Percentiles rank a stretch among this genome's conserved stretches.
Conservation (phyloP, 2,797 vertebrate species). For the Epinephelus awoara region DNA sequence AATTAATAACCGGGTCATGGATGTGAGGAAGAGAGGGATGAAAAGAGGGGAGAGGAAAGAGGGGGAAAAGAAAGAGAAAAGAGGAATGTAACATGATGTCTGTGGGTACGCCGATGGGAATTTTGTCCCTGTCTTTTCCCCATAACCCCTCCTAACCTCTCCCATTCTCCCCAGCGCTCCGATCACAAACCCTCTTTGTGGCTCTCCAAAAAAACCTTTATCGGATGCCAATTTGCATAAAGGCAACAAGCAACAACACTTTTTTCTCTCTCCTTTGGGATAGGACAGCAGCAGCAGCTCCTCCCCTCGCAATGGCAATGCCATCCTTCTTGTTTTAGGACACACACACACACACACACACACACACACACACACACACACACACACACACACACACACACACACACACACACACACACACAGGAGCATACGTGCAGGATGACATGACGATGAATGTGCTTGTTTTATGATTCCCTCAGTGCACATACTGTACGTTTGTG, state of each 20-base stretch:
- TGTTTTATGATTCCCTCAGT: slow-evolving; percentile 68
- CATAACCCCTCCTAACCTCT: slow-evolving; percentile 86
- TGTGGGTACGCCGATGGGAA: slow-evolving; percentile 81
- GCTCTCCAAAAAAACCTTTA: slow-evolving; percentile 75
- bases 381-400: slow-evolving; percentile 36
- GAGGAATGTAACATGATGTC: slow-evolving; percentile 77
- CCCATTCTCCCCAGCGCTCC: slow-evolving; percentile 72
- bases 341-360: slow-evolving; percentile 38
- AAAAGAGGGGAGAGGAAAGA: slow-evolving; percentile 58
- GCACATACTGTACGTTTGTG: slow-evolving; percentile 57
- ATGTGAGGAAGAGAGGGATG: slow-evolving; percentile 68
- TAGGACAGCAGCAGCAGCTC: slow-evolving; percentile 68
- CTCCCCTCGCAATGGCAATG: slow-evolving; percentile 64
- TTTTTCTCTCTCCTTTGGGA: slow-evolving; percentile 67
- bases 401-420: slow-evolving; percentile 31
- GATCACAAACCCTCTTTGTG: slow-evolving; percentile 86
- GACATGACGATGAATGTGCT: slow-evolving; percentile 65
- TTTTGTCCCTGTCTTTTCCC: slow-evolving; percentile 82
- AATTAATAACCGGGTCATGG: slow-evolving; percentile 80
- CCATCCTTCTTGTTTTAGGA: slow-evolving; percentile 69
- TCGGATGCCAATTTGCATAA: slow-evolving; percentile 87
- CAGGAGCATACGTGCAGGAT: slow-evolving; percentile 55
- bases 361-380: slow-evolving; percentile 27
- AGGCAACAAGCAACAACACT: slow-evolving; percentile 87
- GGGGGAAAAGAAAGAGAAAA: slow-evolving; percentile 40